Base-by-base conservation (phyloP, 2,797 vertebrate species). In the Clarias fuscus region DNA sequence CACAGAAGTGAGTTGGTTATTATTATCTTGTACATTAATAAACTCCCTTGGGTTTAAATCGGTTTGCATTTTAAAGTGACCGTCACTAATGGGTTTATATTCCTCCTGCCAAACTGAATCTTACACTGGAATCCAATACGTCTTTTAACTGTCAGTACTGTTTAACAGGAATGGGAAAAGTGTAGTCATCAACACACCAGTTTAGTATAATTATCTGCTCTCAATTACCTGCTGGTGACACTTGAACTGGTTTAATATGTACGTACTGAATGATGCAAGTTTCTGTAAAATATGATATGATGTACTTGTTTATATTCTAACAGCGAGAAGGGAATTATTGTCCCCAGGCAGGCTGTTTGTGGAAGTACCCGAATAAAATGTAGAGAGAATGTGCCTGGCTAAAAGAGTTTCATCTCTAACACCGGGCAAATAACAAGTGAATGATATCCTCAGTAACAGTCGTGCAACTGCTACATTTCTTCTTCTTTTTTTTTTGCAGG, bases 401-500 rank as follows among this genome's bases (percentile, higher is more conserved):
- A 88, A 65, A 33, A 27, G 65, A 67, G 78, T 64, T 86, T 78
- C 30, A 43, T 56, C 22, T 37, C 56, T 87, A 84, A 84, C 22
- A 85, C 58, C 85, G 62, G 73, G 20, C 64, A 56, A 30, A 7
- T 27, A 1, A 7, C 56, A 18, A 72, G 48, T 61, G 18, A 79
- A 67, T 40, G 37, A 77, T 64, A 78, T 86, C 84, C 68, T 73
- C 43, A 59, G n/a, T 72, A 78, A 18, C 27, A 58, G 17, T 56
- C 14, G 4, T 22, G 33, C 27, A 62, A 68, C 43, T 43, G 58
- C 18, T 43, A 43, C 43, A 4, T 43, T 43, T 43, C 33, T 43
- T 43, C 43, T 43, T 30, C 86, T 20, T 76, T 30, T 88, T 20
- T 76, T 76, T 62, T 58, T 33, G 43, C 76, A 72, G 58, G 56